Base-by-base conservation (phyloP, 2,888 invertebrate species). In the Unio pictorum region DNA sequence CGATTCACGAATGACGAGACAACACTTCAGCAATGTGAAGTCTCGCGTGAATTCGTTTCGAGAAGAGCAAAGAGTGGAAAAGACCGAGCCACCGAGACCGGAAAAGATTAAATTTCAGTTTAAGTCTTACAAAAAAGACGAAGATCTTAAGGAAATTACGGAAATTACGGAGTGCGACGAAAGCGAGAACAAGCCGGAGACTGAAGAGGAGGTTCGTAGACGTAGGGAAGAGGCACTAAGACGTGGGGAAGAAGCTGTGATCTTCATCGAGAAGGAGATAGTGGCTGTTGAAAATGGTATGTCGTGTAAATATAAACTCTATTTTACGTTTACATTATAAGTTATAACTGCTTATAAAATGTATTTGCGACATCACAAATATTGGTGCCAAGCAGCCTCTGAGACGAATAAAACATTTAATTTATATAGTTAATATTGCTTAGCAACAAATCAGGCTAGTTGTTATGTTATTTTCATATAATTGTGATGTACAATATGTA, bases 221-320 rank as follows among this genome's bases (percentile, higher is more conserved):
- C 8, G 20, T 8, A 66, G 68, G 20, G 75, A 75, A 56, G 68
- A 73, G 30, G 68, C 75, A 1, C 7, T 61, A 45, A 72, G 72
- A 54, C 55, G 78, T 72, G 79, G 79, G 34, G 69, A 80, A 56
- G 78, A 83, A 59, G 75, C 79, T 0, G 78, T 76, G n/a, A 71
- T 78, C 8, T 87, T 85, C 69, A 68, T 88, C 8, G 78, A 83
- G 17, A 81, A 81, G 57, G 81, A 83, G 64, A 72, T 88, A 7
- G 82, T 81, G 59, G 74, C 80, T 4, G 86, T 89, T 57, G 85
- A 86, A 62, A 75, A 79, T 65, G 81, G 88, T 88, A 79, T 74
- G 75, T 69, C n/a, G n/a, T 54, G 45, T 54, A 45, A 45, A 45
- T 15, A 15, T 45, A 45, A 11, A 45, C 15, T 45, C 15, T 45